phyloP scores from a whole-genome alignment of 2,888 invertebrate species.

The Meganola albula region DNA sequence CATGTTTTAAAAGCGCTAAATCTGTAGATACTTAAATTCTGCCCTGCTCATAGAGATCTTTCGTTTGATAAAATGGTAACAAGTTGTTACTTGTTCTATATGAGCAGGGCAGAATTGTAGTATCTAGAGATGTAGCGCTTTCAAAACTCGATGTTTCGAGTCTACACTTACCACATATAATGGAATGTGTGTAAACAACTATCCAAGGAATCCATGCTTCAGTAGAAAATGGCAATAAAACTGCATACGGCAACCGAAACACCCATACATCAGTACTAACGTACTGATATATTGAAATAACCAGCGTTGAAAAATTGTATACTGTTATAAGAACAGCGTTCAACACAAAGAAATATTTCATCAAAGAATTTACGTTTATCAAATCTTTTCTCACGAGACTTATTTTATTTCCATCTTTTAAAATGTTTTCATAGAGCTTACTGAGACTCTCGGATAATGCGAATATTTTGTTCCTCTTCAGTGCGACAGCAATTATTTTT shows the following conservation, averaged over 20 bases:
- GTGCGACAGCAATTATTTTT: conserved; percentile 37
- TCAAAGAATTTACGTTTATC: conserved; percentile 37
- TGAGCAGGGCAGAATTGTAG: too few relatives aligned
- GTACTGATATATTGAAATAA: conserved; percentile 45
- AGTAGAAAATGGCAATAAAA: conserved; percentile 50
- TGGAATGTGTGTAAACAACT: conserved; percentile 42
- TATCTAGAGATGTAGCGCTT: too few relatives aligned
- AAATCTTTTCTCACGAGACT: conserved; percentile 37
- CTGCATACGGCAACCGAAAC: conserved; percentile 47
- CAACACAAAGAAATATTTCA: conserved; percentile 50
- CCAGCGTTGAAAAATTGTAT: conserved; percentile 51
- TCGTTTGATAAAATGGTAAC: too few relatives aligned
- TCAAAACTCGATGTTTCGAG: background rate
- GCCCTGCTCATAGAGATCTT: too few relatives aligned
- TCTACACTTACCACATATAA: conserved; percentile 41
- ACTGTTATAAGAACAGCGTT: conserved; percentile 50
- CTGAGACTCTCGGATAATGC: conserved; percentile 35
- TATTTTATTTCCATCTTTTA: conserved; percentile 31
- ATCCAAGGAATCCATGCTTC: conserved; percentile 47
- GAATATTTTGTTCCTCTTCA: conserved; percentile 35
- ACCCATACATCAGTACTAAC: conserved; percentile 29
- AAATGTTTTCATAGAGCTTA: conserved; percentile 34
- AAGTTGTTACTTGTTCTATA: too few relatives aligned
- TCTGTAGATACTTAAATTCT: too few relatives aligned
- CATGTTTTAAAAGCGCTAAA: too few relatives aligned